Conservation (phyloP, 2,888 invertebrate genomes). For the Leptinotarsa tumamoca region DNA sequence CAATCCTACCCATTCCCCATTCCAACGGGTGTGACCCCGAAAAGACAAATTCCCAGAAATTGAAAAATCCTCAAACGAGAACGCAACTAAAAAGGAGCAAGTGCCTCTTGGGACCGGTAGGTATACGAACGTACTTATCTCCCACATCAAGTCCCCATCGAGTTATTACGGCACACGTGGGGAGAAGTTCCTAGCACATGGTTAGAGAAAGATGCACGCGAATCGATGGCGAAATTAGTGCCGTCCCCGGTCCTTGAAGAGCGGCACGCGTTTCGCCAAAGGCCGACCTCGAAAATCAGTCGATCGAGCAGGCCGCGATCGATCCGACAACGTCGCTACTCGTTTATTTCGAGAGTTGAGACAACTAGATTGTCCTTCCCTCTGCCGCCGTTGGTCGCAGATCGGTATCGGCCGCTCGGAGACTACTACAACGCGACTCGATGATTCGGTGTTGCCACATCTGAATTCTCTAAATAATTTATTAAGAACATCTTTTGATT, state of each 20-base stretch:
- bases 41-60: too few relatives aligned
- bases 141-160: slow-evolving; percentile 10
- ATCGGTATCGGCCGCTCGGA: too few relatives aligned
- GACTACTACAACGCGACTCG: background rate
- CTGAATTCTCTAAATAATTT: too few relatives aligned
- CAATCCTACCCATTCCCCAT: too few relatives aligned
- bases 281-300: slow-evolving; percentile 31
- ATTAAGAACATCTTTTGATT: too few relatives aligned
- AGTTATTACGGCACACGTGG: slow-evolving; percentile 24
- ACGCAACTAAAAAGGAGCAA: background rate
- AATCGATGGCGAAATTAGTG: slow-evolving; percentile 42
- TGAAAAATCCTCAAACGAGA: background rate
- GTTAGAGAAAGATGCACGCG: slow-evolving; percentile 42
- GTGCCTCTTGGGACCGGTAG: background rate
- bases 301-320: slow-evolving; percentile 32
- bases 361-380: slow-evolving; percentile 37
- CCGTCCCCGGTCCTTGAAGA: slow-evolving; percentile 24
- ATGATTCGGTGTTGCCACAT: background rate
- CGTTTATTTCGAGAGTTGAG: slow-evolving; percentile 40
- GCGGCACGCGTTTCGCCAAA: slow-evolving; percentile 29
- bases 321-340: slow-evolving; percentile 35
- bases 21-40: too few relatives aligned
- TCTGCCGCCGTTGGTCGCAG: slow-evolving; percentile 4
- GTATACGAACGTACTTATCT: slow-evolving; percentile 8
- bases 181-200: slow-evolving; percentile 23